phyloP scores from a whole-genome alignment of 2,888 invertebrate species.

The Drosophila eohydei region DNA sequence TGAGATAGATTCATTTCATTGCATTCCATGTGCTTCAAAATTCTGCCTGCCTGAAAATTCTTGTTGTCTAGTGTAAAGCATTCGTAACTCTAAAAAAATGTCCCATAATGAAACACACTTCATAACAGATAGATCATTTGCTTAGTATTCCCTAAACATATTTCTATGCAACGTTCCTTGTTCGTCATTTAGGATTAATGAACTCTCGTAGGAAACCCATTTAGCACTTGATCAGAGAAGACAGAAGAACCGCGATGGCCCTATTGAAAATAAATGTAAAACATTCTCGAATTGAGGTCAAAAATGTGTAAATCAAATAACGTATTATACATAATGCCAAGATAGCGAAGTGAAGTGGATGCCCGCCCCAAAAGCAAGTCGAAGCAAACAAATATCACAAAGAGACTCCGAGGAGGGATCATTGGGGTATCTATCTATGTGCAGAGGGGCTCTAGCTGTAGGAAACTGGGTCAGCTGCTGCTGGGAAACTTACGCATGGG shows the following conservation, averaged over 20 bases:
- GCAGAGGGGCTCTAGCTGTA: slow-evolving; percentile 25
- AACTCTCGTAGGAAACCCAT: slow-evolving; percentile 2
- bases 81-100: neutral
- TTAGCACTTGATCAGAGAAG: slow-evolving; percentile 10
- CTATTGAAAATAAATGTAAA: slow-evolving; percentile 51
- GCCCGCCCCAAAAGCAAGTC: slow-evolving; percentile 13
- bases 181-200: neutral
- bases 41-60: too few species aligned
- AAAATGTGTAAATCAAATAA: slow-evolving; percentile 70
- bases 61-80: neutral
- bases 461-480: slow-evolving; percentile 67
- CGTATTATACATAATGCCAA: slow-evolving; percentile 22
- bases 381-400: slow-evolving; percentile 16
- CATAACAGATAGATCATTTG: neutral
- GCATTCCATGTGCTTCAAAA: too few species aligned
- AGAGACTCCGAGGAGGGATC: slow-evolving; percentile 33
- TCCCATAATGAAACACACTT: neutral
- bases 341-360: slow-evolving; percentile 9
- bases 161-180: neutral
- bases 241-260: slow-evolving; percentile 8
- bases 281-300: slow-evolving; percentile 59
- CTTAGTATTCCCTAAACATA: neutral
- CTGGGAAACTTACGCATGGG: slow-evolving; percentile 15
- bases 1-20: too few species aligned
- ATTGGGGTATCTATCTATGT: slow-evolving; percentile 30